phyloP scores from a whole-genome alignment of 2,888 invertebrate genomes.

The Netelia melanura region DNA sequence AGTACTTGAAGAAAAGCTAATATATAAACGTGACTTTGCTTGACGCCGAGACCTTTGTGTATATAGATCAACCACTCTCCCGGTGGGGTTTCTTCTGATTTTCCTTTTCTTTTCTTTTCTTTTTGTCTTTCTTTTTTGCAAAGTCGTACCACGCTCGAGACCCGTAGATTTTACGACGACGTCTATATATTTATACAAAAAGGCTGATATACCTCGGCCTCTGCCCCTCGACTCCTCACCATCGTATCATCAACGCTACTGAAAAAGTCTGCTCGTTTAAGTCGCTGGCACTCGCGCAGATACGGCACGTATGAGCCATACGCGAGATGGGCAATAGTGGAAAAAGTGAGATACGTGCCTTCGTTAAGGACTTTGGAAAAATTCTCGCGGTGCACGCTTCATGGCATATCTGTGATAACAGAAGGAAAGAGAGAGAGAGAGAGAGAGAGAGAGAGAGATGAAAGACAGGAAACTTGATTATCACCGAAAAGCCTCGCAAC shows the following conservation, averaged over 20 bases:
- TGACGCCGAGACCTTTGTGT: constrained; percentile 33
- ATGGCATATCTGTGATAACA: constrained; percentile 20
- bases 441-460: no score
- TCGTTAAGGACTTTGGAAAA: constrained; percentile 46
- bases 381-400: constrained; percentile 6
- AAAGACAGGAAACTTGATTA: constrained; percentile 28
- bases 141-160: constrained; percentile 21
- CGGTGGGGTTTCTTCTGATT: constrained; percentile 25
- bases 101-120: neutral
- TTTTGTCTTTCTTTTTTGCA: constrained; percentile 31
- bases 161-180: constrained; percentile 38
- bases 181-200: constrained; percentile 1
- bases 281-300: constrained; percentile 7
- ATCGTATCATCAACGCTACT: no score
- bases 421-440: no score
- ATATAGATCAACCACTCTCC: neutral
- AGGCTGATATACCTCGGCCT: neutral
- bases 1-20: neutral
- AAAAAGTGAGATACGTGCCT: constrained; percentile 41
- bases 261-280: constrained; percentile 45
- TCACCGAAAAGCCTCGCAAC: constrained; percentile 14
- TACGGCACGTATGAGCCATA: constrained; percentile 45
- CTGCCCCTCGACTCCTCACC: neutral
- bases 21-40: constrained; percentile 12
- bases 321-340: constrained; percentile 8